phyloP scores from a whole-genome alignment of 2,797 vertebrate genomes.

The Silurus lanzhouensis region DNA sequence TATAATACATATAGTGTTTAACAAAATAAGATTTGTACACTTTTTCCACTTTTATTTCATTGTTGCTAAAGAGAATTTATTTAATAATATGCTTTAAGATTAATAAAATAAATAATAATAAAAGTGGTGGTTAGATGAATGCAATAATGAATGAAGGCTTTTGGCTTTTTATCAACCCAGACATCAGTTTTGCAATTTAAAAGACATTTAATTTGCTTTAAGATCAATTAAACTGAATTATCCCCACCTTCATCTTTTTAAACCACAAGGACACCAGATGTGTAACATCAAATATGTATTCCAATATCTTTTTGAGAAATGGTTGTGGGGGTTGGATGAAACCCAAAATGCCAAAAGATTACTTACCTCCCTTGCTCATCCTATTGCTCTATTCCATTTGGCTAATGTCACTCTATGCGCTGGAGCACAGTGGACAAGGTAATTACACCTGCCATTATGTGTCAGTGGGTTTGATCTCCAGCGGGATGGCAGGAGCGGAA shows the following conservation, averaged over 20 bases:
- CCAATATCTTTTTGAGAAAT: constrained; percentile 37
- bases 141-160: neutral
- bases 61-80: neutral
- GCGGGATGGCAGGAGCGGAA: constrained; percentile 54
- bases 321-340: neutral
- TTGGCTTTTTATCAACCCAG: neutral
- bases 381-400: constrained; percentile 61
- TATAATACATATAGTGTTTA: neutral
- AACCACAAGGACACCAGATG: constrained; percentile 41
- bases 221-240: constrained; percentile 1
- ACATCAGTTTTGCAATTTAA: neutral
- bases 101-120: neutral
- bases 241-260: neutral
- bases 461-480: constrained; percentile 68
- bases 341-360: constrained; percentile 51
- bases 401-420: constrained; percentile 58
- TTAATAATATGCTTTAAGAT: neutral
- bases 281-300: constrained; percentile 42
- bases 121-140: neutral
- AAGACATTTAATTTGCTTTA: neutral
- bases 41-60: neutral
- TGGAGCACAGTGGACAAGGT: constrained; percentile 66
- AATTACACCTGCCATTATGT: constrained; percentile 70
- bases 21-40: no score
- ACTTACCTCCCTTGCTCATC: constrained; percentile 48